Conservation (phyloP, 2,888 invertebrate species). For the Didymodactylos carnosus region DNA sequence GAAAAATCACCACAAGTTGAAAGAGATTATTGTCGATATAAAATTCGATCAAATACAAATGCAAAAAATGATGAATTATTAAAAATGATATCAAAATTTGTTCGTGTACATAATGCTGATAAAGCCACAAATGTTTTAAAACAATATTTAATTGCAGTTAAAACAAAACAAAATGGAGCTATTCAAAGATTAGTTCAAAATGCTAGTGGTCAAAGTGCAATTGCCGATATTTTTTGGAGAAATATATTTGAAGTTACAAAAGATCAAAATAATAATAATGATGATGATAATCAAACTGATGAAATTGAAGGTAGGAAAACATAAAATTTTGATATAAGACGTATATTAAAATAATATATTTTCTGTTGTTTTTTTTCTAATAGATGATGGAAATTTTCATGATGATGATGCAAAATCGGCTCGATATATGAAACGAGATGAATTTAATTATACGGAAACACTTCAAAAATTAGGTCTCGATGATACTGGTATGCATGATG, state of each 20-base stretch:
- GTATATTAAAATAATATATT: not conserved
- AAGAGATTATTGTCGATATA: not conserved
- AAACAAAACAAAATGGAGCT: not conserved
- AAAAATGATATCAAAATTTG: not conserved
- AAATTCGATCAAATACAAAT: too few relatives aligned
- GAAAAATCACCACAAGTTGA: conserved; percentile 22
- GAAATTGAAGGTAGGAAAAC: not conserved
- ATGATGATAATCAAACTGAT: not conserved
- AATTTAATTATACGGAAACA: conserved; percentile 14
- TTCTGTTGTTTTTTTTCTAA: not conserved
- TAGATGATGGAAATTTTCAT: not conserved
- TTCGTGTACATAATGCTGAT: not conserved
- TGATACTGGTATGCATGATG: conserved; percentile 26
- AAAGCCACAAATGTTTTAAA: not conserved
- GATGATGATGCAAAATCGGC: not conserved
- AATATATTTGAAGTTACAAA: not conserved
- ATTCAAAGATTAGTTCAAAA: too few relatives aligned
- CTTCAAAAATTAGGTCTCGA: conserved; percentile 14
- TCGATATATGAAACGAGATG: conserved; percentile 4
- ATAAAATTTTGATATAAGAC: not conserved
- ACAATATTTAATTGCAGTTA: not conserved
- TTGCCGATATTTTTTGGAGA: not conserved
- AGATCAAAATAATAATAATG: not conserved
- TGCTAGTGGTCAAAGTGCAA: not conserved
- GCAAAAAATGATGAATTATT: not conserved